A percentile compares a stretch with the other conserved stretches of the same genome.
phyloP scores from a whole-genome alignment of 2,888 invertebrate genomes.

The Hydropsyche betteni region DNA sequence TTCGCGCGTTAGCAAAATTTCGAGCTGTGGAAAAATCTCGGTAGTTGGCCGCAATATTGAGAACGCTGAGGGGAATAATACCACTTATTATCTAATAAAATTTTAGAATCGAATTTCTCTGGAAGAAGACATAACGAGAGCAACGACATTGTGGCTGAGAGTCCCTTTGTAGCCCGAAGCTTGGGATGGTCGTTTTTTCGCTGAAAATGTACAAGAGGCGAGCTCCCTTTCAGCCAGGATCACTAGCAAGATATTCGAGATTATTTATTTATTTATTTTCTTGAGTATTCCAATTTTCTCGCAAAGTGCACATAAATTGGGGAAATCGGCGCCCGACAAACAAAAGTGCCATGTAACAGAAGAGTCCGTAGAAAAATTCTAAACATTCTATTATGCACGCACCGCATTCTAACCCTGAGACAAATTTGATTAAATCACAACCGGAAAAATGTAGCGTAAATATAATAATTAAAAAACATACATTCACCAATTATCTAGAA shows the following conservation, averaged over 20 bases:
- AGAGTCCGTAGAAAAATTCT: no score
- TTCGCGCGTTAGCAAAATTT: constrained; percentile 1
- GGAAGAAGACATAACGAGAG: constrained; percentile 17
- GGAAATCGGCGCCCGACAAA: neutral
- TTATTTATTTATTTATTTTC: constrained; percentile 16
- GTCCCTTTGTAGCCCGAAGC: neutral
- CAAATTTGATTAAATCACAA: no score
- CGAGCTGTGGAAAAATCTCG: neutral
- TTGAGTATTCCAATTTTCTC: constrained; percentile 9
- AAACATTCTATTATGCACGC: no score
- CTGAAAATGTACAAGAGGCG: neutral
- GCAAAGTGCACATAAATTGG: neutral
- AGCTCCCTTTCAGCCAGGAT: constrained; percentile 4
- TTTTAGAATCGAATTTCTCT: constrained; percentile 28
- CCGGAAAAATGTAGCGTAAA: no score
- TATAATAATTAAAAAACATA: no score
- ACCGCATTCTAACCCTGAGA: no score
- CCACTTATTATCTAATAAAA: constrained; percentile 28
- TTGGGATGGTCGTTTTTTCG: neutral
- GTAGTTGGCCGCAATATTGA: neutral
- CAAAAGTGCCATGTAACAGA: neutral
- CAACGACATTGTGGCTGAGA: neutral
- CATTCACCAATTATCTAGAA: no score
- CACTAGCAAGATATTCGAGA: neutral
- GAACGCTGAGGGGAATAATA: constrained; percentile 9